A percentile compares a stretch with the other conserved stretches of the same genome.
These are phyloP conservation scores for Brotula barbata DNA, from an alignment of 2,797 vertebrate species.

Conservation along the genomic window DNA sequence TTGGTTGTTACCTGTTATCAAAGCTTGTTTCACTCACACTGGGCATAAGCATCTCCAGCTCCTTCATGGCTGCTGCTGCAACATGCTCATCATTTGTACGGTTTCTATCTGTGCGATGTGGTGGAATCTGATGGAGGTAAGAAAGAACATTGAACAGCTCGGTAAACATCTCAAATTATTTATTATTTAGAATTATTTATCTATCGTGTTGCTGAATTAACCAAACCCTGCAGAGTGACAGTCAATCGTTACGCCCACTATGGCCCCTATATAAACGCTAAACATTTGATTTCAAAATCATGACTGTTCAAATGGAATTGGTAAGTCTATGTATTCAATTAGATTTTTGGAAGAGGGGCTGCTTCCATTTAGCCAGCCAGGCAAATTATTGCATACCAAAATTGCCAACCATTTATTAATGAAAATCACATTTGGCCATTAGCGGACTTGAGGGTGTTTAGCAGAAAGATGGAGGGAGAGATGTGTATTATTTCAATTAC, in stretches of 20 bases:
- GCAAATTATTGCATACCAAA: too few species aligned
- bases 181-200: not conserved
- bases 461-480: not conserved
- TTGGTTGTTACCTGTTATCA: conserved; percentile 60
- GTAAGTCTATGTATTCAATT: too few species aligned
- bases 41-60: conserved; percentile 90
- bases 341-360: too few species aligned
- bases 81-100: conserved; percentile 88
- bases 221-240: too few species aligned
- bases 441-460: too few species aligned
- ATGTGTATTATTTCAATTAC: conserved; percentile 65
- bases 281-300: too few species aligned
- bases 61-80: conserved; percentile 87
- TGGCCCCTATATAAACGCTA: not conserved
- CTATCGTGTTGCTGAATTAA: too few species aligned
- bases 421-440: too few species aligned
- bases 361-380: too few species aligned
- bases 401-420: too few species aligned
- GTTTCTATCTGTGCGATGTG: conserved; percentile 63
- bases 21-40: conserved; percentile 69
- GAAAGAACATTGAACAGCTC: not conserved
- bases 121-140: conserved; percentile 16
- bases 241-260: not conserved
- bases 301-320: too few species aligned
- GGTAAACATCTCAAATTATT: not conserved